Evolutionary conservation across 2,797 vertebrate species (phyloP), one percentile per base, ranked within the genome.

Genomic region (Serranus cabrilla): DNA sequence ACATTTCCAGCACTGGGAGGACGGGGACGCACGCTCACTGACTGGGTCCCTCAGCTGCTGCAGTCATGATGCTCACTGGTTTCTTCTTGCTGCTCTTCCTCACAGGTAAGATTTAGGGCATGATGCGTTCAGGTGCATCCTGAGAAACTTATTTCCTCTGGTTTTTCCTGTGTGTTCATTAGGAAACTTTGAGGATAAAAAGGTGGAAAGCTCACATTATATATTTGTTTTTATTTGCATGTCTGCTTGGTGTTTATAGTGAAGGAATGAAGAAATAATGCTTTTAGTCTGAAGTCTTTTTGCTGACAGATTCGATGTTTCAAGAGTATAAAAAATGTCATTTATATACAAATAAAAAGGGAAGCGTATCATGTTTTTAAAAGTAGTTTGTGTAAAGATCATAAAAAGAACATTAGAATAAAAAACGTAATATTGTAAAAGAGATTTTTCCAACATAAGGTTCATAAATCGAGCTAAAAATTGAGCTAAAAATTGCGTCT

Each of bases 1-100:
- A 62, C 42, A 61, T 69, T 52, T 63, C 17, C 74, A 59, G 14
- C 2, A 2, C n/a, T 12, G 57, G 23, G 61, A 72, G 27, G 59
- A 54, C 60, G 8, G 47, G 20, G 16, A 52, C 0, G 16, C 54
- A 49, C 54, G 25, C 46, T 23, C 21, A 11, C 56, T 43, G 52
- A 55, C n/a, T 61, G 61, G 56, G 25, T 43, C 25, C n/a, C n/a
- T 23, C 47, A 46, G 47, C 11, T 47, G 21, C 12, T 21, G 31
- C 45, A 27, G 69, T 49, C 55, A 82, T 46, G 81, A 81, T 82
- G 52, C 21, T 66, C 0, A 13, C 18, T 7, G 59, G 23, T 45
- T 64, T 88, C 40, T 3, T 89, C 12, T 37, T 72, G 11, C 63
- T 91, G 57, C 77, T 90, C 59, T 45, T 81, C 62, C 27, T 89